Evolutionary conservation across 2,888 invertebrate genomes (phyloP).

Genomic region (Clusia tigrina): DNA sequence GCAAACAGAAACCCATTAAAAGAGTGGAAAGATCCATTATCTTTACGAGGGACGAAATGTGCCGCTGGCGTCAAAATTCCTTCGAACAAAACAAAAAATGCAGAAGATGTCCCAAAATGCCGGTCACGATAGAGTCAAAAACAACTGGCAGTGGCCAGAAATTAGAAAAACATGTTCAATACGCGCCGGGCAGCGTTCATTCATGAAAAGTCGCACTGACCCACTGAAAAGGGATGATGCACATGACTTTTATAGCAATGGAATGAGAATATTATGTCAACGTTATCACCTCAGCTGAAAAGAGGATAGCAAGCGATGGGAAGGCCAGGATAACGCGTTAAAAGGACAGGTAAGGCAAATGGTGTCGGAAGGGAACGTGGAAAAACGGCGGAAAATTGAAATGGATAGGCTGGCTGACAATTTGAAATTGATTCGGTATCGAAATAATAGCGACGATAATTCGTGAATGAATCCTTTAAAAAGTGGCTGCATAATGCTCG

Average conservation of each 20-base stretch:
- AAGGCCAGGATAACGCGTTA: neutral
- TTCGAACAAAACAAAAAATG: constrained; percentile 32
- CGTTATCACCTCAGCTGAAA: constrained; percentile 44
- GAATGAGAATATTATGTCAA: constrained; percentile 25
- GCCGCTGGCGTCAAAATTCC: constrained; percentile 59
- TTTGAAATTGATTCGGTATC: too few species aligned
- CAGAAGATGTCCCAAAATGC: constrained; percentile 17
- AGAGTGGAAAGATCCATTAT: constrained; percentile 59
- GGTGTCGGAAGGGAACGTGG: neutral
- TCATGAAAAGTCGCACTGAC: constrained; percentile 20
- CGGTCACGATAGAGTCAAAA: neutral
- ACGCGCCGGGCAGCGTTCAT: constrained; percentile 4
- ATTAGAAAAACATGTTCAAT: constrained; percentile 3
- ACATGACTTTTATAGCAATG: neutral
- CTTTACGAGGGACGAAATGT: constrained; percentile 54
- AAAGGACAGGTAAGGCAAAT: neutral
- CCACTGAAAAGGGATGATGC: neutral
- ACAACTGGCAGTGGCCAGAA: neutral
- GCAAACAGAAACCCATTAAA: constrained; percentile 29
- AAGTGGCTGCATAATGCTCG: too few species aligned
- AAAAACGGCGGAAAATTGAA: neutral
- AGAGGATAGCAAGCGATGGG: neutral
- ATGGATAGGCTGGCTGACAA: too few species aligned
- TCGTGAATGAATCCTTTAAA: constrained; percentile 8
- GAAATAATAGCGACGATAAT: too few species aligned